Conservation (phyloP, 2,888 invertebrate genomes). For the Spodoptera exigua region DNA sequence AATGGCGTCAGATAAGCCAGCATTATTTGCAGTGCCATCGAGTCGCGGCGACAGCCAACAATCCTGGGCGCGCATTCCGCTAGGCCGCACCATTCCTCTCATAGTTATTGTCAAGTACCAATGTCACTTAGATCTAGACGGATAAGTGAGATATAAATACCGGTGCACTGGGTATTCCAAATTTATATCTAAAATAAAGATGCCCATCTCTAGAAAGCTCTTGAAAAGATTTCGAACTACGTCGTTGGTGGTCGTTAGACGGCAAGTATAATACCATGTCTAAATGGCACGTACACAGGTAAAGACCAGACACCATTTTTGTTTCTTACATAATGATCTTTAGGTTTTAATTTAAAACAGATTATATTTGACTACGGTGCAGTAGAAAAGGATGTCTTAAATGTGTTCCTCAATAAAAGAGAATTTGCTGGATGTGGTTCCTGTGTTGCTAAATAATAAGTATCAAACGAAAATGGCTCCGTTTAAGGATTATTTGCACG, state of each 20-base stretch:
- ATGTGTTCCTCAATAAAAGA: no score
- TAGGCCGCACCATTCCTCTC: slow-evolving; percentile 23
- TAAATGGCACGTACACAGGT: no score
- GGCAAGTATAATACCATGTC: no score
- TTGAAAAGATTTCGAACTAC: slow-evolving; percentile 2
- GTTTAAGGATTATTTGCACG: neutral
- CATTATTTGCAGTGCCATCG: slow-evolving; percentile 76
- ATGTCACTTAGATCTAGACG: slow-evolving; percentile 12
- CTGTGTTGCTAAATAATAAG: neutral
- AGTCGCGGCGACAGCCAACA: slow-evolving; percentile 57
- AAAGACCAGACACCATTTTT: no score
- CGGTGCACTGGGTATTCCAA: neutral
- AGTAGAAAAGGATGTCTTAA: no score
- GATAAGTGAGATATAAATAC: slow-evolving; percentile 28
- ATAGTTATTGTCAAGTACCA: slow-evolving; percentile 36
- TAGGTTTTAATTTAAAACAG: no score
- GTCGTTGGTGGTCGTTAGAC: no score
- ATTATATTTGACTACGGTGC: no score
- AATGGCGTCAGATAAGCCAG: slow-evolving; percentile 74
- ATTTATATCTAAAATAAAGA: slow-evolving; percentile 5
- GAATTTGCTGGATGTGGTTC: no score
- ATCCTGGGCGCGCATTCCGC: slow-evolving; percentile 29
- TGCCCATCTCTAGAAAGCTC: neutral
- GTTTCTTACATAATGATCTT: no score
- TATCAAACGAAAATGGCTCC: neutral